Conservation (phyloP, 2,888 invertebrate species). For the Drosophila suboccidentalis region DNA sequence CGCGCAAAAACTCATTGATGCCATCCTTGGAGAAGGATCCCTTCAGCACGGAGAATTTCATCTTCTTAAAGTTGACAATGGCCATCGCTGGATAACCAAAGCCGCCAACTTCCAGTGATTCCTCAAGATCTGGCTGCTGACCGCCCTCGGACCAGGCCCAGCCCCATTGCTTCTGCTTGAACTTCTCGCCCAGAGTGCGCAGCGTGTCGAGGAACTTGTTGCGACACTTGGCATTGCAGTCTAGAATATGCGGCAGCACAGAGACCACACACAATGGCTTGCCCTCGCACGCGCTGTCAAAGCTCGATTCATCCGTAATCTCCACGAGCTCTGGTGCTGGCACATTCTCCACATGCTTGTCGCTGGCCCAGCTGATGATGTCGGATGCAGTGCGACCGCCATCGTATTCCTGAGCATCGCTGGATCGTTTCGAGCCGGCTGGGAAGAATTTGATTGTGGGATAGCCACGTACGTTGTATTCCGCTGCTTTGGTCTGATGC, state of each 20-base stretch:
- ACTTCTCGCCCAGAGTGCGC: conserved; percentile 93
- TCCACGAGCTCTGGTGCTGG: conserved; percentile 95
- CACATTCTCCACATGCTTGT: conserved; percentile 94
- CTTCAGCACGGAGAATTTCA: conserved; percentile 96
- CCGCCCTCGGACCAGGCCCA: conserved; percentile 99
- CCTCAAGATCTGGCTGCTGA: conserved; percentile 93
- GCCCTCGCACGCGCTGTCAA: conserved; percentile 93
- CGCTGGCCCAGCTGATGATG: conserved; percentile 95
- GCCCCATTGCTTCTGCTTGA: conserved; percentile 98
- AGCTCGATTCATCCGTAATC: conserved; percentile 87
- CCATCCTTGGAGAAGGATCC: conserved; percentile 98
- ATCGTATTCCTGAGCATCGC: conserved; percentile 93
- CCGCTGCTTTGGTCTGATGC: conserved; percentile 91
- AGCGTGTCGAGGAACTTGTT: conserved; percentile 93
- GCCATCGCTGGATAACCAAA: conserved; percentile 99
- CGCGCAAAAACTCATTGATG: conserved; percentile 97
- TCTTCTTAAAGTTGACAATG: conserved; percentile 97
- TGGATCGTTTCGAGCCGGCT: conserved; percentile 91
- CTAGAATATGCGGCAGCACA: conserved; percentile 97
- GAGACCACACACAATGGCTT: conserved; percentile 96
- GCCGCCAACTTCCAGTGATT: conserved; percentile 96
- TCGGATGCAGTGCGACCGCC: conserved; percentile 96
- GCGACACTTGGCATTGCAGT: conserved; percentile 97
- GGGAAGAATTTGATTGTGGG: conserved; percentile 98
- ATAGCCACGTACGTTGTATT: conserved; percentile 96